These are phyloP conservation scores for Tubulanus polymorphus DNA, from an alignment of 2,888 invertebrate genomes.

Conservation along the genomic window DNA sequence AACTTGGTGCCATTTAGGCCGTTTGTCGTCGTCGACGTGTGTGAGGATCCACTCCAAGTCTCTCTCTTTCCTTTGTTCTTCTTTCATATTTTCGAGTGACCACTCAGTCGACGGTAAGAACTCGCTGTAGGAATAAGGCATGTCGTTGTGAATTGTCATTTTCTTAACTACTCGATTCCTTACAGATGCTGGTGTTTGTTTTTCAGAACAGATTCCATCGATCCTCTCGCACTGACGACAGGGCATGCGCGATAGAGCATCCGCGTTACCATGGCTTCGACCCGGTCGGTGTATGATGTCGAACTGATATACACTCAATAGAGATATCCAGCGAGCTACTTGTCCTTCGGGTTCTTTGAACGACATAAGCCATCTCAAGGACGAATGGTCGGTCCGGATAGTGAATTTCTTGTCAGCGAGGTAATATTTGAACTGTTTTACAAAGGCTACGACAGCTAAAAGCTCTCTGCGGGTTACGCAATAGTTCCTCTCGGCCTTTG, in stretches of 20 bases:
- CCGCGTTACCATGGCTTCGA: not conserved
- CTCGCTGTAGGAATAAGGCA: too few species aligned
- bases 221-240: too few species aligned
- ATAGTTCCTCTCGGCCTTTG: conserved; percentile 19
- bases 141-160: not conserved
- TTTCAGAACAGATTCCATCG: too few species aligned
- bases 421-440: conserved; percentile 19
- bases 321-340: conserved; percentile 16
- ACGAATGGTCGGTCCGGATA: conserved; percentile 21
- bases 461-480: conserved; percentile 18
- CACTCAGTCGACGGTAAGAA: too few species aligned
- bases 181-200: not conserved
- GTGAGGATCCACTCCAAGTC: not conserved
- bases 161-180: too few species aligned
- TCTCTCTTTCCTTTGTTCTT: not conserved
- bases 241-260: not conserved
- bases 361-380: conserved; percentile 12
- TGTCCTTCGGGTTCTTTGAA: conserved; percentile 13
- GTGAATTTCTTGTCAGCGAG: conserved; percentile 16
- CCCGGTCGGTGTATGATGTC: conserved; percentile 14
- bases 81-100: not conserved
- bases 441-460: conserved; percentile 21
- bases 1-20: not conserved
- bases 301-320: conserved; percentile 15
- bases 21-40: not conserved